These are phyloP conservation scores for Sardina pilchardus DNA, from an alignment of 2,113 vertebrate species.

Conservation along the genomic window DNA sequence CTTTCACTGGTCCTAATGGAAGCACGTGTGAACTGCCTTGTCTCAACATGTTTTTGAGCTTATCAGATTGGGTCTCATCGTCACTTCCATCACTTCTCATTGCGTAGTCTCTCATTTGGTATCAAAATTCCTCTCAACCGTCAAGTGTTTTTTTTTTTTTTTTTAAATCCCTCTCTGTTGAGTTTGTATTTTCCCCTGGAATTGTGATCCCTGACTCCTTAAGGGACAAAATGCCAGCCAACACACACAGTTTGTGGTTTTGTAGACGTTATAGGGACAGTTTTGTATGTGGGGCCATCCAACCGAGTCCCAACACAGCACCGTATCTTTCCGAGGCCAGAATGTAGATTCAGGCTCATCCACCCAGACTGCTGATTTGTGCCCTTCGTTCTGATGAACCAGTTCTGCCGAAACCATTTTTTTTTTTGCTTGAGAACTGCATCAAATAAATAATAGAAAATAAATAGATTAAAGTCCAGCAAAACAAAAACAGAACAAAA, in stretches of 20 bases:
- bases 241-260: background rate
- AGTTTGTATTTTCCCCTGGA: background rate
- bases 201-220: background rate
- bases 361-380: background rate
- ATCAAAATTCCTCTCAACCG: conserved; percentile 41
- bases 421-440: background rate
- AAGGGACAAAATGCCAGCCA: background rate
- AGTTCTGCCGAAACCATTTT: background rate
- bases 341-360: background rate
- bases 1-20: background rate
- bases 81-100: conserved; percentile 43
- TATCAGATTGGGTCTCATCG: conserved; percentile 45
- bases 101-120: conserved; percentile 61
- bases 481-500: background rate
- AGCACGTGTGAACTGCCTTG: background rate
- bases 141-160: background rate
- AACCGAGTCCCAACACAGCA: background rate
- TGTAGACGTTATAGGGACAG: background rate
- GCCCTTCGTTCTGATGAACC: background rate
- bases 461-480: background rate
- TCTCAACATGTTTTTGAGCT: conserved; percentile 34
- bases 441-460: background rate
- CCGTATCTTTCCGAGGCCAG: background rate
- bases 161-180: background rate
- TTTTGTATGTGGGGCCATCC: background rate